Percentiles rank a stretch among this genome's conserved stretches.
These are phyloP conservation scores for Penaeus monodon DNA, from an alignment of 2,888 invertebrate genomes.

Conservation along the genomic window DNA sequence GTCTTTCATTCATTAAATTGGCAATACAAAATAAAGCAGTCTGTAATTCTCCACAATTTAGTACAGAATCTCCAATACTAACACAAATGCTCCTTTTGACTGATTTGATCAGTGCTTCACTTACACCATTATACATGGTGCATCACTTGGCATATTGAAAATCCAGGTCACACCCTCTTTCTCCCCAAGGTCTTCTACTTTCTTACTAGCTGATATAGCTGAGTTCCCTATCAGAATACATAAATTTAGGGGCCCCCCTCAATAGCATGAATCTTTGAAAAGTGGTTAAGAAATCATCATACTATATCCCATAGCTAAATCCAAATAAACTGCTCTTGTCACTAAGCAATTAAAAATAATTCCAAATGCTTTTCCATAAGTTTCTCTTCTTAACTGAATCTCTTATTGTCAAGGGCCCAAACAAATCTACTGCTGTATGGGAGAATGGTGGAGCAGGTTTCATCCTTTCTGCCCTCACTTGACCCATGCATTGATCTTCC, in stretches of 20 bases:
- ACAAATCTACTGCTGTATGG: conserved; percentile 18
- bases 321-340: conserved; percentile 25
- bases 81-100: neutral
- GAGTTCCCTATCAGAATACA: neutral
- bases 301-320: conserved; percentile 26
- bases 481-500: no score
- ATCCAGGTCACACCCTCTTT: neutral
- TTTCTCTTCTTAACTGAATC: conserved; percentile 37
- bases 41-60: neutral
- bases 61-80: neutral
- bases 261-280: conserved; percentile 22
- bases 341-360: conserved; percentile 31
- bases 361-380: conserved; percentile 20
- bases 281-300: conserved; percentile 17
- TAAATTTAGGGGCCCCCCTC: neutral
- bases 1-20: no score
- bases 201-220: conserved; percentile 1
- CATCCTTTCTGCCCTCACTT: no score
- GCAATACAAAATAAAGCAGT: no score
- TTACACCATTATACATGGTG: conserved; percentile 14
- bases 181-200: neutral
- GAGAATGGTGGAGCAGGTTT: no score
- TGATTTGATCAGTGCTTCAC: conserved; percentile 6
- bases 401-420: conserved; percentile 29
- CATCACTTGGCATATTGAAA: conserved; percentile 4